Percentiles rank a stretch among this genome's conserved stretches.
phyloP scores from a whole-genome alignment of 2,797 vertebrate species.

The Neostethus bicornis region DNA sequence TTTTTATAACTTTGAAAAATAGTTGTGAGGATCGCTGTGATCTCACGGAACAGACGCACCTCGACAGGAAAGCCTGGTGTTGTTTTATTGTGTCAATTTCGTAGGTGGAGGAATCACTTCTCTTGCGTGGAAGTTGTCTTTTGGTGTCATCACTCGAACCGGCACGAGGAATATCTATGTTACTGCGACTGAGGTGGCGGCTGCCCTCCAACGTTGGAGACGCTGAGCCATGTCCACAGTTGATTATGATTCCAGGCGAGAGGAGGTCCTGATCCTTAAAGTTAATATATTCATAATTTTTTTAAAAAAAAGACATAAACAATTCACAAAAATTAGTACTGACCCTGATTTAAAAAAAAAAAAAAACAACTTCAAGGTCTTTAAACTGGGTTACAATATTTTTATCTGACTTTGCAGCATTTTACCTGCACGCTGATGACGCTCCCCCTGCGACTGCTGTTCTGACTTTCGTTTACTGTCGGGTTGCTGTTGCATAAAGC shows the following conservation, averaged over 20 bases:
- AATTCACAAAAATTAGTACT: neutral
- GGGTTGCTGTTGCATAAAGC: slow-evolving; percentile 93
- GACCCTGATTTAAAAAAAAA: neutral
- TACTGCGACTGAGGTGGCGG: slow-evolving; percentile 95
- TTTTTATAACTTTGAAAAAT: slow-evolving; percentile 7
- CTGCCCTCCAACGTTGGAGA: slow-evolving; percentile 88
- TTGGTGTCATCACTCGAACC: slow-evolving; percentile 81
- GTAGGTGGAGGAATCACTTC: slow-evolving; percentile 96
- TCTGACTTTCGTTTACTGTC: slow-evolving; percentile 92
- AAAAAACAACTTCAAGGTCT: neutral
- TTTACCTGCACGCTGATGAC: slow-evolving; percentile 91
- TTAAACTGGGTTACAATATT: slow-evolving; percentile 7
- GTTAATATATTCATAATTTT: slow-evolving; percentile 5
- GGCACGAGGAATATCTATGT: slow-evolving; percentile 93
- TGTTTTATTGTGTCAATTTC: slow-evolving; percentile 96
- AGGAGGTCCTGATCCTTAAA: slow-evolving; percentile 92
- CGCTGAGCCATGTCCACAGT: slow-evolving; percentile 79
- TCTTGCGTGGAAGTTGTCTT: slow-evolving; percentile 90
- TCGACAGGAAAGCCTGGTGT: slow-evolving; percentile 96
- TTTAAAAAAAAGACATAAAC: neutral
- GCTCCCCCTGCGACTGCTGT: slow-evolving; percentile 95
- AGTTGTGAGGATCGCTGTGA: neutral
- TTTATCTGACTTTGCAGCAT: neutral
- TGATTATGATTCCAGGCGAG: slow-evolving; percentile 90
- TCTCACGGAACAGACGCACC: slow-evolving; percentile 66